Base-by-base conservation (phyloP, 2,888 invertebrate species). In the Chymomyza amoena region DNA sequence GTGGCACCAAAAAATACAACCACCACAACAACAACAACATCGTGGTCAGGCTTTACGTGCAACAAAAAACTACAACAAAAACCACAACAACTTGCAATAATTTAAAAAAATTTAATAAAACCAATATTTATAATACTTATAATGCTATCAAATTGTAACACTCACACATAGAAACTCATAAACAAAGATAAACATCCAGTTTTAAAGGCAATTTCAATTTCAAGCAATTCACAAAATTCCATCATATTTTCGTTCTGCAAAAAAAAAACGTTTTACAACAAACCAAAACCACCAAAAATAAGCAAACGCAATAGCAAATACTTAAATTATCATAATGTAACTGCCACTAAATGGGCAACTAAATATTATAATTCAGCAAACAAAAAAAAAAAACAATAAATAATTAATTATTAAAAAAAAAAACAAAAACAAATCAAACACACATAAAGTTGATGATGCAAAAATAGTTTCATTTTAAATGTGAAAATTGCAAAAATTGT, bases 81-180 rank as follows among this genome's bases (percentile, higher is more conserved):
- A 72, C 68, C 74, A 61, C 67, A 72, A 57, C 20, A 28, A 73
- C 68, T 74, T 84, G 80, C 83, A 83, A 83, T 83, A 87, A 72
- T 84, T 83, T 82, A 84, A 87, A 83, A 82, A 84, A 87, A 83
- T 84, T 83, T 78, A 83, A 87, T 74, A 82, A 81, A 75, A 87
- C 74, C 80, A 74, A 84, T 83, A 83, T 87, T 87, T 83, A 83
- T 83, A 80, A 84, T 78, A 84, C 75, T 73, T 84, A 80, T 84
- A 87, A 75, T 73, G 75, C 83, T 82, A 83, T 78, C 64, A 87
- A 87, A 87, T 84, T 87, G 83, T 83, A 87, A 87, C 85, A 82
- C 68, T 2, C 32, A 61, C 32, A 61, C 60, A 64, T 71, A 59
- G 71, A 69, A 77, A 59, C 50, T 60, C 10, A 18, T 20, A 54